A percentile compares a stretch with the other conserved stretches of the same genome.
Conservation (phyloP, 2,888 invertebrate species). For the Erebia epiphron region DNA sequence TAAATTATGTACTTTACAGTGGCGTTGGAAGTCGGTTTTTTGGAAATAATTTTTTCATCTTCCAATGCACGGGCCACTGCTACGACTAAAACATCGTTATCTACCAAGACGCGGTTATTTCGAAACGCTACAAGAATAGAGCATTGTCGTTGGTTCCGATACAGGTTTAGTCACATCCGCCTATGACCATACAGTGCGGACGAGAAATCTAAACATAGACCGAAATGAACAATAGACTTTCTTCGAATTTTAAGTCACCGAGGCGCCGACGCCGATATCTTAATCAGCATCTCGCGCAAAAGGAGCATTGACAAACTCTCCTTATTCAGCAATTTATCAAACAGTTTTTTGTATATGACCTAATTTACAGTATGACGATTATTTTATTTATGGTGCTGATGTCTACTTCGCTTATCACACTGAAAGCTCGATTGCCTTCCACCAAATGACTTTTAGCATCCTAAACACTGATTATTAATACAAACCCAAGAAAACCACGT, state of each 20-base stretch:
- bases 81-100: conserved; percentile 15
- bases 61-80: not conserved
- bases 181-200: conserved; percentile 54
- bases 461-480: not conserved
- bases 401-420: not conserved
- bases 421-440: not conserved
- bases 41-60: no score
- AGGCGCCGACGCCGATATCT: conserved; percentile 17
- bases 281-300: conserved; percentile 20
- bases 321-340: conserved; percentile 5
- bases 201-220: conserved; percentile 55
- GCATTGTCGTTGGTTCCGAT: conserved; percentile 57
- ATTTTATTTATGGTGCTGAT: not conserved
- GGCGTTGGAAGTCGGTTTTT: no score
- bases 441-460: not conserved
- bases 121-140: conserved; percentile 58
- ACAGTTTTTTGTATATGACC: not conserved
- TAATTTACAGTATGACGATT: not conserved
- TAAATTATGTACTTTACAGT: no score
- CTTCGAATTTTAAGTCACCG: conserved; percentile 42
- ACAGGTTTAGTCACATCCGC: conserved; percentile 66
- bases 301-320: conserved; percentile 15
- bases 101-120: conserved; percentile 39
- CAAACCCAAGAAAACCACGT: not conserved
- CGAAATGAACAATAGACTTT: conserved; percentile 53